phyloP scores from a whole-genome alignment of 1,140 invertebrate genomes.

The Cylas formicarius region DNA sequence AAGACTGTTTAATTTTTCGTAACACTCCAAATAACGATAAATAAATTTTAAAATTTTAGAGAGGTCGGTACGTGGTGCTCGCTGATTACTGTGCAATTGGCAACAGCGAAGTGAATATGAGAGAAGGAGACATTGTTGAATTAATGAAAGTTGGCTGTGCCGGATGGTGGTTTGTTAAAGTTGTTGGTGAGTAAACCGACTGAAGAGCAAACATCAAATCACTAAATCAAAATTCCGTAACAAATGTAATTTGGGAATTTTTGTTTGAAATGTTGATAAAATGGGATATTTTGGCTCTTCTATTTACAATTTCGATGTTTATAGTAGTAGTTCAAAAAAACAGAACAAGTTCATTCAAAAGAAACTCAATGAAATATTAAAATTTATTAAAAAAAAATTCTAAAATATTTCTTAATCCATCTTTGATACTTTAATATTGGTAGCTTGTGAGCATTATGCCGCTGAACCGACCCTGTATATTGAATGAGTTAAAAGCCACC shows the following conservation, averaged over 20 bases:
- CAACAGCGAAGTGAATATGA: conserved; percentile 78
- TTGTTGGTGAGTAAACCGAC: conserved; percentile 53
- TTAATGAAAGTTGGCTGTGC: conserved; percentile 85
- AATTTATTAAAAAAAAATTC: too few relatives aligned
- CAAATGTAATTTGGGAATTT: background rate
- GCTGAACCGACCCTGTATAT: too few relatives aligned
- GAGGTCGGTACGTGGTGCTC: conserved; percentile 71
- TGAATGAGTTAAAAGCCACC: too few relatives aligned
- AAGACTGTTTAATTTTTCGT: too few relatives aligned
- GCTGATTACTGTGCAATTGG: conserved; percentile 88
- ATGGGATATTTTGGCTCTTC: background rate
- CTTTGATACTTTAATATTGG: too few relatives aligned
- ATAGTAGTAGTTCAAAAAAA: background rate
- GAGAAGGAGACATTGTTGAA: conserved; percentile 81
- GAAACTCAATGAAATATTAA: background rate
- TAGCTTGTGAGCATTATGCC: too few relatives aligned
- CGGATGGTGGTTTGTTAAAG: conserved; percentile 92
- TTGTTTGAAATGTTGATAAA: background rate
- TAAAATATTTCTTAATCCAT: too few relatives aligned
- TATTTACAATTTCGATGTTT: too few relatives aligned
- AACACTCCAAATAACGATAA: too few relatives aligned
- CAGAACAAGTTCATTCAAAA: background rate
- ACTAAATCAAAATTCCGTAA: background rate
- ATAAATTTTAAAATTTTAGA: too few relatives aligned
- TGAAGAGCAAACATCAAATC: background rate